Evolutionary conservation across 2,888 invertebrate genomes (phyloP), one percentile per base, ranked within the genome.

Genomic region (Eristalis intricaria): DNA sequence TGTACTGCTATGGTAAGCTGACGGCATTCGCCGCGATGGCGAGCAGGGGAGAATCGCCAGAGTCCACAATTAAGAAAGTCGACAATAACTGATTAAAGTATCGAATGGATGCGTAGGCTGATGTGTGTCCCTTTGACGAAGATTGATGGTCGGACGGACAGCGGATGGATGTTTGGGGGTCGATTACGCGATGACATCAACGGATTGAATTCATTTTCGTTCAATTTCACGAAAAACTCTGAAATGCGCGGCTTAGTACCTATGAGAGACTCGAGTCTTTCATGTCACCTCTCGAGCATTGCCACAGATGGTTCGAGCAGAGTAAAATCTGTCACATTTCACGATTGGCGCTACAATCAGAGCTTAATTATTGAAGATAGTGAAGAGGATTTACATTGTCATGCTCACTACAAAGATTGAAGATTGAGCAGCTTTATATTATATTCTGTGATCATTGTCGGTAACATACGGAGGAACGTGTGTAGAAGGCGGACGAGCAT

Each of bases 31-130:
- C 5, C 7, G 32, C 5, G 5, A 0, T 32, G 32, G 32, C 5
- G 8, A 1, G 32, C 1, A 1, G 32, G 32, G 1, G 32, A 8
- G 10, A 10, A 32, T 74, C 1, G 70, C 10, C 15, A 50, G 75
- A 15, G 56, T 32, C 32, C 26, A 65, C 86, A 86, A 86, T 86
- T 86, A 86, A 86, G 78, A 86, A 86, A 78, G 71, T 74, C 75
- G 68, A 83, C 78, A 75, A 75, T 83, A 75, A 75, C 78, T 83
- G 83, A 86, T 83, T 86, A 75, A 83, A 75, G 50, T 40, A 76
- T 29, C 29, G 60, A 35, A 32, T 43, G 26, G 76, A 66, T 65
- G 19, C 38, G 40, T 63, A 71, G 63, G 40, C 61, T 61, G 26
- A 29, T 60, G 61, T 50, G 19, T 50, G 50, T 19, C 50, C 79